phyloP scores from a whole-genome alignment of 2,888 invertebrate genomes.

The Pammene aurita region DNA sequence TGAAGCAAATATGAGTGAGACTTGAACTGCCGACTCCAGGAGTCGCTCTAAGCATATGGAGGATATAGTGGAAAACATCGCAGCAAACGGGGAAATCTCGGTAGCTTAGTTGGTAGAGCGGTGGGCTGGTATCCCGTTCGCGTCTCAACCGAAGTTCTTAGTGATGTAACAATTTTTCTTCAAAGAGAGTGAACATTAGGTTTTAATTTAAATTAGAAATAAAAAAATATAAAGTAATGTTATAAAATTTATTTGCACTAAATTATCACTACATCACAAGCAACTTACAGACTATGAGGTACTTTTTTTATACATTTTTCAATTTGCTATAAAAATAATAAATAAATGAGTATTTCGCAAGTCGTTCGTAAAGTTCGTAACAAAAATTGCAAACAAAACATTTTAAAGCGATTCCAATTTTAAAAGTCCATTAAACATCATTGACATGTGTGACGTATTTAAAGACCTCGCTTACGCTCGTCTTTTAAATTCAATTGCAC shows the following conservation, averaged over 20 bases:
- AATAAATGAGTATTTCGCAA: conserved; percentile 58
- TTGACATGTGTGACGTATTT: neutral
- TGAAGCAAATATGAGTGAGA: too few species aligned
- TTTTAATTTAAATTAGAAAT: neutral
- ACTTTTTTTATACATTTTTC: conserved; percentile 59
- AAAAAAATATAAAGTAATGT: conserved; percentile 1
- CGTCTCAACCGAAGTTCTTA: too few species aligned
- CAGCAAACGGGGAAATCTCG: too few species aligned
- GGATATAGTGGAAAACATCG: too few species aligned
- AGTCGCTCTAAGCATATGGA: too few species aligned
- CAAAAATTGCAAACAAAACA: conserved; percentile 34
- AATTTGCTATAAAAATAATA: conserved; percentile 58
- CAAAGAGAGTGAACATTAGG: too few species aligned
- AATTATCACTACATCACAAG: conserved; percentile 49
- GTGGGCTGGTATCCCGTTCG: too few species aligned
- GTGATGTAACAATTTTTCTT: too few species aligned
- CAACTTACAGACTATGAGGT: conserved; percentile 48
- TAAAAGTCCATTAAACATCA: neutral
- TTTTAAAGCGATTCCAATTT: neutral
- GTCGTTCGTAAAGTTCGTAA: conserved; percentile 45
- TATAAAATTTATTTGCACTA: conserved; percentile 47
- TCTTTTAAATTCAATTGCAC: too few species aligned
- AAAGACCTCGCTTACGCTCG: too few species aligned
- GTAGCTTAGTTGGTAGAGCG: too few species aligned
- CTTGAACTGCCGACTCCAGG: too few species aligned